Conservation (phyloP, 2,888 invertebrate genomes). For the Mylabris sibirica region DNA sequence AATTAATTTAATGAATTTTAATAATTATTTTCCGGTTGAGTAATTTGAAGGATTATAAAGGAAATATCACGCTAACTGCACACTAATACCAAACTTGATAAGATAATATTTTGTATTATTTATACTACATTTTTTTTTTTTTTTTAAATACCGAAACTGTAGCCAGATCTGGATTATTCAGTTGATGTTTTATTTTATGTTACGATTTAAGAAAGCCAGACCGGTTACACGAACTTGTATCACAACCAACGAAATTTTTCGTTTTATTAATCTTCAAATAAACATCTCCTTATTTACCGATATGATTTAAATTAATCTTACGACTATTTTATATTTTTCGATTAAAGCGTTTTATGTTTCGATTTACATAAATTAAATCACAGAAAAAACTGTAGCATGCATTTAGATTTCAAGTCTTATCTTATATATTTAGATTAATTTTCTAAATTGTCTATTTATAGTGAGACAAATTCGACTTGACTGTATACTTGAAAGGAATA, state of each 20-base stretch:
- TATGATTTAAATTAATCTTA: not conserved
- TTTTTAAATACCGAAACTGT: too few relatives aligned
- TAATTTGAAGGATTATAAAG: not conserved
- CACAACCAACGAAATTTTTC: not conserved
- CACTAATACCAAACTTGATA: too few relatives aligned
- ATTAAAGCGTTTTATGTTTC: not conserved
- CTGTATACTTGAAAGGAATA: not conserved
- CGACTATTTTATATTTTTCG: not conserved
- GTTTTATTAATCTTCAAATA: not conserved
- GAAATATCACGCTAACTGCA: not conserved
- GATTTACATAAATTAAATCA: not conserved
- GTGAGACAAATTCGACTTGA: not conserved
- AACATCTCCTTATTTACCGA: not conserved
- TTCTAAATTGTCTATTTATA: not conserved
- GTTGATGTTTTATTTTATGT: too few relatives aligned
- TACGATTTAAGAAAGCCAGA: too few relatives aligned
- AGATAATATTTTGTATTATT: too few relatives aligned
- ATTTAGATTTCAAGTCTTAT: too few relatives aligned
- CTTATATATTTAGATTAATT: too few relatives aligned
- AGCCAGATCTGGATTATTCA: too few relatives aligned
- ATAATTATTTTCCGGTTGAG: not conserved
- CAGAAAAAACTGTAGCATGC: not conserved
- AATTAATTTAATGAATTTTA: not conserved
- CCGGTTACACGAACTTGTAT: too few relatives aligned
- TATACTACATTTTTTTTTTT: too few relatives aligned